Evolutionary conservation across 2,113 vertebrate species (phyloP).

Genomic region (Hydrolagus affinis): DNA sequence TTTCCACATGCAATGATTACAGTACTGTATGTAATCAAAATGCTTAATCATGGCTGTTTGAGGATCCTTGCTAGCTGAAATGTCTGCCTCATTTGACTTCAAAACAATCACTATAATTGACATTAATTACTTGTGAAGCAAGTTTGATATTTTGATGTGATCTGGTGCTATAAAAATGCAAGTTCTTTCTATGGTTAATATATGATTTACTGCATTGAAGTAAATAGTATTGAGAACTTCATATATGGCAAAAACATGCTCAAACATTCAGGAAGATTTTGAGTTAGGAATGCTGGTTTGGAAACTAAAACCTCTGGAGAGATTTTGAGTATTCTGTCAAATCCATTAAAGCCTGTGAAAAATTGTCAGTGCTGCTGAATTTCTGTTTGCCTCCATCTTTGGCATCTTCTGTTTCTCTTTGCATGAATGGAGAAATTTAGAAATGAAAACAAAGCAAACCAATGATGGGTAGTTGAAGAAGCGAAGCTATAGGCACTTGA

Average conservation of each 20-base stretch:
- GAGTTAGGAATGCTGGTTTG: neutral
- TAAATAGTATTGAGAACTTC: neutral
- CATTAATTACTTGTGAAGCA: no score
- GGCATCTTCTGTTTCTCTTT: neutral
- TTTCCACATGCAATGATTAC: no score
- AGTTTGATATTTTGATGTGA: no score
- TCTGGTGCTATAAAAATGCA: no score
- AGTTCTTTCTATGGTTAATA: no score
- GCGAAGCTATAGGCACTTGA: neutral
- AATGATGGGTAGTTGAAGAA: no score
- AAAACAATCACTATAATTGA: no score
- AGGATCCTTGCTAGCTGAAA: no score
- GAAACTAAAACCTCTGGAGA: neutral
- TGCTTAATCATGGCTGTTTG: no score
- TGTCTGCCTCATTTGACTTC: no score
- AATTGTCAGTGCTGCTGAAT: neutral
- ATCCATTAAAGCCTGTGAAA: neutral
- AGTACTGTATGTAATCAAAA: no score
- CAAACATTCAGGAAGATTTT: conserved; percentile 3
- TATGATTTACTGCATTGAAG: neutral
- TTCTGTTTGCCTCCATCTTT: neutral
- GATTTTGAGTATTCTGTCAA: neutral
- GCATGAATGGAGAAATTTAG: neutral
- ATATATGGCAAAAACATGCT: neutral
- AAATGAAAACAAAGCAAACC: neutral